Evolutionary conservation across 2,113 vertebrate genomes (phyloP), one percentile per base, ranked within the genome.

Genomic region (Perognathus longimembris): DNA sequence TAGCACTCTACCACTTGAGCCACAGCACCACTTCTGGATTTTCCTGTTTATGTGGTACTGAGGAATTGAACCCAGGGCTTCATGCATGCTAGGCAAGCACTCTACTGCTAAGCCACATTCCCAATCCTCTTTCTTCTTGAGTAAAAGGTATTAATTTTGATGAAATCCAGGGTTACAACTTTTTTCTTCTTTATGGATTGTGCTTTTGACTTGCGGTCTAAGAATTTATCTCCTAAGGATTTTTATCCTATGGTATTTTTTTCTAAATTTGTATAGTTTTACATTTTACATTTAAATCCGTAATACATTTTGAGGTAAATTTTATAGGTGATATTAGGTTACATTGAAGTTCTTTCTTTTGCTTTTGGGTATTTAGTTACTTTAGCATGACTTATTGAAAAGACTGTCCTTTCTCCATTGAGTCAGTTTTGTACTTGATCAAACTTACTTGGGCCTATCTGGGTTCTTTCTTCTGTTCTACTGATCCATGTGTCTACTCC

Each of bases 141-240:
- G 40, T 14, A 70, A 78, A 89, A 88, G 30, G 24, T 82, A 88
- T 92, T 80, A 63, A 88, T 84, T 87, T 86, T 84, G 54, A 92
- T 66, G 17, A 90, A 88, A 24, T 82, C 70, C 15, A 88, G 24
- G 73, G 45, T 28, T 67, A 85, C 54, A n/a, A 84, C n/a, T n/a
- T 34, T 88, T 85, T 88, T 89, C 71, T 50, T 91, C 80, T 75
- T 73, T n/a, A 75, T 50, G 32, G 24, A 79, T 67, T 59, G n/a
- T 89, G 73, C 79, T 92, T 95, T 79, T 42, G 24, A 59, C 30
- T 36, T 88, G 24, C 81, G 85, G 36, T 61, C 54, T 36, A 71
- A 90, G n/a, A 94, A 88, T 30, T 83, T 88, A 45, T 88, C 79
- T 92, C 61, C 66, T 94, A 6, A 88, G 75, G 34, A 66, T 83